Evolutionary conservation across 2,888 invertebrate species (phyloP), one percentile per base, ranked within the genome.

Genomic region (Hermaeophaga mercurialis): DNA sequence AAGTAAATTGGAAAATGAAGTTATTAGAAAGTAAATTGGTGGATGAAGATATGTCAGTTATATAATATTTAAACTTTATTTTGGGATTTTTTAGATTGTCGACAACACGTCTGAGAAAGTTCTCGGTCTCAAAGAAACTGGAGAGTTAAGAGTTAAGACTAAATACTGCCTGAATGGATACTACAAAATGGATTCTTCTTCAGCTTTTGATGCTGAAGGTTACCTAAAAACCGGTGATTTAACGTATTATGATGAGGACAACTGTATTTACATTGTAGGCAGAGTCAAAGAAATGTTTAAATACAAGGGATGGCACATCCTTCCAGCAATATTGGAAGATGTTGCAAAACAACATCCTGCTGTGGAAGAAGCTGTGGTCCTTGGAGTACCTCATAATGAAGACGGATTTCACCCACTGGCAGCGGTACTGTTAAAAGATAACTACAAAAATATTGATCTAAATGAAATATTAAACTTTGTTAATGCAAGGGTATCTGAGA

Each of bases 271-370:
- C 65, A 77, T 78, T 31, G 72, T 79, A 1, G 81, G 80, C 14
- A 71, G 81, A 17, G 70, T 78, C 1, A 81, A 81, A 59, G 71
- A 79, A 59, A 64, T 81, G 17, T 70, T 81, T n/a, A 81, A 80
- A 69, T 82, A 78, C 56, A 78, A 68, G 58, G 75, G 70, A 41
- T 71, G 78, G 70, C 80, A 81, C 64, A 81, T 82, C 2, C 84
- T 91, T 4, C 94, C 94, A 12, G 90, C 92, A 0, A 90, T 92
- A 72, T 73, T 94, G 14, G 94, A 94, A 74, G 83, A 80, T 36
- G 68, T 89, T 1, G 69, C 92, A 1, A 81, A 86, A 53, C 80
- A 82, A 17, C 89, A 91, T 74, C 87, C 89, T 0, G 83, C 82
- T 15, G 82, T 95, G 0, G 74, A 82, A 14, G 91, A 92, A 67